Evolutionary conservation across 2,113 vertebrate genomes (phyloP).

Genomic region (Platichthys stellatus): DNA sequence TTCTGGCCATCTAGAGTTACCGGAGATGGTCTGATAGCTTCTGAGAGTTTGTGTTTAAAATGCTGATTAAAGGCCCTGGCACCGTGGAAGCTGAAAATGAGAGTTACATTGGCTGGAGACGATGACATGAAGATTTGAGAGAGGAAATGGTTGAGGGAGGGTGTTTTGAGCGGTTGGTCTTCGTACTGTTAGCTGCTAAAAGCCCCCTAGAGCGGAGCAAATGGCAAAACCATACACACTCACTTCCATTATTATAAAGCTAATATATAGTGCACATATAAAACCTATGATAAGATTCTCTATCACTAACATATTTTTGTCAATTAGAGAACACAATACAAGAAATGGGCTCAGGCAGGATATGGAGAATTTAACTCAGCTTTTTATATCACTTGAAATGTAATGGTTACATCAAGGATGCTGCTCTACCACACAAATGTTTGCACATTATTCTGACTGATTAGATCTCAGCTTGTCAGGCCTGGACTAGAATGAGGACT

Average conservation of each 20-base stretch:
- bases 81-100: not conserved
- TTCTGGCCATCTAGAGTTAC: constrained; percentile 67
- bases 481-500: too few relatives aligned
- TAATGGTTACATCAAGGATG: not conserved
- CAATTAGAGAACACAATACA: not conserved
- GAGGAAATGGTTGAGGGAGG: not conserved
- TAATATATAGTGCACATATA: not conserved
- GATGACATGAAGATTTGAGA: constrained; percentile 2
- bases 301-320: not conserved
- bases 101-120: not conserved
- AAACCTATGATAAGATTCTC: not conserved
- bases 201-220: not conserved
- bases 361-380: not conserved
- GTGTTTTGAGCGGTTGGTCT: not conserved
- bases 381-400: not conserved
- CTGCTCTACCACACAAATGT: constrained; percentile 3
- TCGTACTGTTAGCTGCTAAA: not conserved
- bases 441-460: constrained; percentile 4
- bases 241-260: not conserved
- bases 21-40: constrained; percentile 47
- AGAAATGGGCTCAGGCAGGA: not conserved
- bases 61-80: constrained; percentile 1
- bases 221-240: not conserved
- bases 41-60: constrained; percentile 34
- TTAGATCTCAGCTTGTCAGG: not conserved